Evolutionary conservation across 2,888 invertebrate species (phyloP).

Genomic region (Drosophila lacicola): DNA sequence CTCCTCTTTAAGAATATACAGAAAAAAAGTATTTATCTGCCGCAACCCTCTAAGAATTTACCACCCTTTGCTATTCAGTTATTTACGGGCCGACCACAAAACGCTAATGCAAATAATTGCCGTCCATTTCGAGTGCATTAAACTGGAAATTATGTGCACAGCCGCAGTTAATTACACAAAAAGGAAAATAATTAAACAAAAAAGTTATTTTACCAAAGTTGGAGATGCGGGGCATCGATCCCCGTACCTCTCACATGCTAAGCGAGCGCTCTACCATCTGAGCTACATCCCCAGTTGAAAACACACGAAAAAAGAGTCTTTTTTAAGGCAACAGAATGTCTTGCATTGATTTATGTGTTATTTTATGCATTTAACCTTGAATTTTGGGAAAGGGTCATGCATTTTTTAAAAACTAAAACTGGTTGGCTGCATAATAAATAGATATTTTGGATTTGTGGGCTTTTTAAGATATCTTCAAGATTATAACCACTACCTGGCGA

Average conservation of each 20-base stretch:
- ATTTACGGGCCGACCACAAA: slow-evolving; percentile 34
- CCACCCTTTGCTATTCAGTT: slow-evolving; percentile 20
- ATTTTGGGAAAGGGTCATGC: slow-evolving; percentile 19
- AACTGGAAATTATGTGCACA: slow-evolving; percentile 50
- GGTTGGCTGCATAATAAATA: slow-evolving; percentile 45
- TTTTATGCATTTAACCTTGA: slow-evolving; percentile 29
- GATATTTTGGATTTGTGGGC: background rate
- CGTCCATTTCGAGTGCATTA: slow-evolving; percentile 48
- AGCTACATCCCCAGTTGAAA: slow-evolving; percentile 84
- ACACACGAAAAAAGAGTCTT: accelerated
- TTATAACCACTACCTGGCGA: slow-evolving; percentile 15
- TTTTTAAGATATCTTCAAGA: slow-evolving; percentile 20
- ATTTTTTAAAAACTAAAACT: slow-evolving; percentile 34
- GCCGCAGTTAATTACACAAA: slow-evolving; percentile 44
- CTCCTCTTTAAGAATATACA: too few species aligned
- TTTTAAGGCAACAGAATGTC: slow-evolving; percentile 20
- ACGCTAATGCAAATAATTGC: slow-evolving; percentile 70
- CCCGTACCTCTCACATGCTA: slow-evolving; percentile 86
- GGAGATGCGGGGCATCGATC: slow-evolving; percentile 86
- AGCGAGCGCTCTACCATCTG: slow-evolving; percentile 86
- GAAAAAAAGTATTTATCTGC: too few species aligned
- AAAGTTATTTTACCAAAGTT: slow-evolving; percentile 31
- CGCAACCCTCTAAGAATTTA: background rate
- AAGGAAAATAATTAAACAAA: slow-evolving; percentile 28
- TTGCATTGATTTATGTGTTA: slow-evolving; percentile 7